Base-by-base conservation (phyloP, 1,140 invertebrate species). In the Drosophila tropicalis region DNA sequence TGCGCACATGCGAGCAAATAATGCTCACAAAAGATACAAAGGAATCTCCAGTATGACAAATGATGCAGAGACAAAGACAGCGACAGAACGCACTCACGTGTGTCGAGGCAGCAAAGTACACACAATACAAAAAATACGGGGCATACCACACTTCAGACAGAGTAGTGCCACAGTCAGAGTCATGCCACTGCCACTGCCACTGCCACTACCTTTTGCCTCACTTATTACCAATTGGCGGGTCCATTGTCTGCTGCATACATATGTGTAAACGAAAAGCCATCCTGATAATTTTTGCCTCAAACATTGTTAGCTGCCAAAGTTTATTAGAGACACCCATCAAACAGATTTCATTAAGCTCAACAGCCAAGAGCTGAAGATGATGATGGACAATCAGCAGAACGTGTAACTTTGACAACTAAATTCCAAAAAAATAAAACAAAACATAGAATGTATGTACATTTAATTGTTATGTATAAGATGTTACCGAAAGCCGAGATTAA, bases 31-130 rank as follows among this genome's bases (percentile, higher is more conserved):
- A 57, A 61, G 61, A 77, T 66, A 71, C 67, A 77, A 71, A 65
- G 34, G 57, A 77, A 25, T 57, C 34, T 15, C n/a, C 47, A 79
- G 44, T 60, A 66, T 89, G 84, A 89, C 84, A 84, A 86, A 86
- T 89, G 84, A 84, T 79, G 80, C 39, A 25, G 36, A 66, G 25
- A 61, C 54, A 51, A 51, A 51, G 44, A 51, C 44, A 51, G 44
- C 66, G 66, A 58, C 70, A 57, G 47, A 22, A 34, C 58, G 36
- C 69, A 65, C 40, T 62, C 74, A 74, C 78, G 76, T 78, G 75
- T 78, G 75, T 72, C 70, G 67, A 65, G 71, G 67, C 67, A 54
- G 63, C 57, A 55, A 65, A 40, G 44, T 60, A 56, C 15, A 47
- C 15, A 47, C 15, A 19, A 51, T 19, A 51, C 44, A 17, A 4